Base-by-base conservation (phyloP, 53 echinoderm and acorn worm genomes). In the Holothuria leucospilota region DNA sequence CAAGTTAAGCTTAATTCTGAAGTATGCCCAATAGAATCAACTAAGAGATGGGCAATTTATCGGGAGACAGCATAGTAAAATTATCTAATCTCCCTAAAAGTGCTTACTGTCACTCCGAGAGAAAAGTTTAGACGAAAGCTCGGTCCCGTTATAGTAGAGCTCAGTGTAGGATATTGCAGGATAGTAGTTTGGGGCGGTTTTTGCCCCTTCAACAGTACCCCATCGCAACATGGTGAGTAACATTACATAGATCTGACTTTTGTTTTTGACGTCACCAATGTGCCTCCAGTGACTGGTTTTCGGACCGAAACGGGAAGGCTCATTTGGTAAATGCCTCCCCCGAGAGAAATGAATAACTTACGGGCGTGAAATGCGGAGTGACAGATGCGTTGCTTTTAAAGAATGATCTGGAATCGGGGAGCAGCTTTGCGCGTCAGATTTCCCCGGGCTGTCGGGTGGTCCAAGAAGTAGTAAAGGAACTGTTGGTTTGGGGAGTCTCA, bases 321-420 rank as follows among this genome's bases (percentile, higher is more conserved):
- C 72, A 46, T 23, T 39, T 20, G 38, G 40, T 30, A 39, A 39
- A 16, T 72, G 72, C 42, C 40, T 41, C 72, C 72, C 42, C 72
- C 5, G 13, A 38, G 72, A 46, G 42, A 58, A 34, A 62, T 60
- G 81, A 60, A 62, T 62, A 24, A 80, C 59, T 51, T 51, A 25
- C n/a, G 26, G 34, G 72, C 72, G 72, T 72, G 72, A 72, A 72
- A 72, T 72, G 72, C 39, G 20, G 39, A 72, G 38, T 72, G 72
- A 39, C 72, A 46, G 72, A 72, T 72, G 72, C 72, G 42, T 72
- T 42, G 72, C 72, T 72, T 72, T 42, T 23, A 46, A 46, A 38
- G 49, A 46, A 24, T 72, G 34, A 72, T 72, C 49, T n/a, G 72
- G 39, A 72, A 18, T 72, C 20, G 42, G 42, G n/a, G 46, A 23